Conservation (phyloP, 2,888 invertebrate species). For the Vanessa cardui region DNA sequence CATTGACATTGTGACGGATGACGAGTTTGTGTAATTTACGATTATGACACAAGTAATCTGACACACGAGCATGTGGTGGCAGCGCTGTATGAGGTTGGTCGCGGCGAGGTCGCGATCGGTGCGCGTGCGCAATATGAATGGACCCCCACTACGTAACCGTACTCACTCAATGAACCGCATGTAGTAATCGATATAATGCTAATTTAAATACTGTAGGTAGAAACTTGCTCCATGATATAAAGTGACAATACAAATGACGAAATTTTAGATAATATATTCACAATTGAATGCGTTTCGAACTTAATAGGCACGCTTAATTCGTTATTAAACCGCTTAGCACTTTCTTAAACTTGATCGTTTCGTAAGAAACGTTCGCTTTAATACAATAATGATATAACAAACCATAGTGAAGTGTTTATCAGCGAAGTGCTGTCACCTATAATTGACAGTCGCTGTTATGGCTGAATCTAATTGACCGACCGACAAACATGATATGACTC, state of each 20-base stretch:
- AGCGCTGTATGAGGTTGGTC: constrained; percentile 28
- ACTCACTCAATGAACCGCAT: constrained; percentile 69
- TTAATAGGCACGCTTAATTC: no score
- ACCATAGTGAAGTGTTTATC: constrained; percentile 42
- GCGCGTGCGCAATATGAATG: constrained; percentile 73
- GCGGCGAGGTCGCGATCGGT: constrained; percentile 55
- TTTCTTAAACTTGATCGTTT: no score
- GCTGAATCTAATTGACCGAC: constrained; percentile 59
- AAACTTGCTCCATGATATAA: neutral
- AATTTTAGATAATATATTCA: neutral
- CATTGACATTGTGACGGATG: constrained; percentile 53
- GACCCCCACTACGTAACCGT: constrained; percentile 53
- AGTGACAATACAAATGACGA: neutral
- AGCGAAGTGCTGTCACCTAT: constrained; percentile 50
- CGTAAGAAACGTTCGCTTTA: neutral
- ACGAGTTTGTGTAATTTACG: constrained; percentile 58
- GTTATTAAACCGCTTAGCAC: no score
- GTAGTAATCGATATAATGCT: constrained; percentile 58
- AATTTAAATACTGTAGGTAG: constrained; percentile 24
- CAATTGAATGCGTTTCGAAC: no score
- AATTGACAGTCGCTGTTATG: constrained; percentile 73
- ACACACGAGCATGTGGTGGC: constrained; percentile 46
- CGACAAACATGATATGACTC: constrained; percentile 42
- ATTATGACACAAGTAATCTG: constrained; percentile 54
- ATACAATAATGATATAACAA: neutral